These are phyloP conservation scores for Araneus ventricosus DNA, from an alignment of 1,140 invertebrate species.

Conservation along the genomic window DNA sequence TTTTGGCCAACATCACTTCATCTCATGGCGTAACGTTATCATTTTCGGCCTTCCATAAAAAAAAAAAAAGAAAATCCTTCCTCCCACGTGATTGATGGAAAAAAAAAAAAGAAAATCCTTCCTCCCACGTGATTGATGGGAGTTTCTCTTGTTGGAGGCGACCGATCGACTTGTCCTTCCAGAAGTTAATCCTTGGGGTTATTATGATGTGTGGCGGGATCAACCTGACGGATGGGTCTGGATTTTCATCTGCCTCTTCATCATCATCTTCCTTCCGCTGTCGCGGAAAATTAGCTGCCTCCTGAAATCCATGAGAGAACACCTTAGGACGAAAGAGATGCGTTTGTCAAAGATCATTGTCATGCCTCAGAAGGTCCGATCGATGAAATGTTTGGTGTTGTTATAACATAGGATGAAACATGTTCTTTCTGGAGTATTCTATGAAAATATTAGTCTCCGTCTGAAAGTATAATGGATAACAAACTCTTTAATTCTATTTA, in stretches of 20 bases:
- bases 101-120: not conserved
- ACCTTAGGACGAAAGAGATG: not conserved
- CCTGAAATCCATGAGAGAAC: not conserved
- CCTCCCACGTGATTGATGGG: not conserved
- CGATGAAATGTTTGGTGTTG: no score
- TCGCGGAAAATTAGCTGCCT: constrained; percentile 40
- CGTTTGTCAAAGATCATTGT: constrained; percentile 4
- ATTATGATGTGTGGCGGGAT: constrained; percentile 64
- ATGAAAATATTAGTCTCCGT: no score
- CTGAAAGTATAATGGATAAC: no score
- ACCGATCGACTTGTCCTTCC: not conserved
- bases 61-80: not conserved
- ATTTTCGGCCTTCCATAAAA: not conserved
- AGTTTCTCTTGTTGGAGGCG: not conserved
- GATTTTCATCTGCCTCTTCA: constrained; percentile 28
- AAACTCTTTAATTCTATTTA: no score
- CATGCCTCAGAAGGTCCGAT: no score
- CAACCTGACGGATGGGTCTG: constrained; percentile 52
- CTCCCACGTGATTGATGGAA: not conserved
- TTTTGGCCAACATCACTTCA: not conserved
- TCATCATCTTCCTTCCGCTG: constrained; percentile 39
- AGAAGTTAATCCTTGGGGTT: constrained; percentile 54
- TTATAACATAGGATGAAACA: no score
- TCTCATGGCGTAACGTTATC: not conserved
- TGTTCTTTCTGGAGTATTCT: no score